Evolutionary conservation across 2,113 vertebrate genomes (phyloP).

Genomic region (Hepsetus odoe): DNA sequence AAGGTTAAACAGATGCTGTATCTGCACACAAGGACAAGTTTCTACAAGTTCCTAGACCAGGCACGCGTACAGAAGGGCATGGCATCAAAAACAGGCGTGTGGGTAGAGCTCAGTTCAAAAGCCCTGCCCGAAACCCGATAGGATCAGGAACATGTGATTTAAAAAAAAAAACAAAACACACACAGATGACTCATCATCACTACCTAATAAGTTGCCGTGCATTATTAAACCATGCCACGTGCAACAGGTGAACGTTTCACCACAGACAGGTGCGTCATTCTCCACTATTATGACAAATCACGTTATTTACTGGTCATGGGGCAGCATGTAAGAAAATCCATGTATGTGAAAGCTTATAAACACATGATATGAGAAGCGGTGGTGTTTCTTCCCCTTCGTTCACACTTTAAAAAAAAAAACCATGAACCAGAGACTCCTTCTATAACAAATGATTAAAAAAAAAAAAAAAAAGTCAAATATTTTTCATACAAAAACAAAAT

Average conservation of each 20-base stretch:
- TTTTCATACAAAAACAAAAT: too few species aligned
- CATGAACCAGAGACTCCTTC: too few species aligned
- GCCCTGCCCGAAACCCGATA: not conserved
- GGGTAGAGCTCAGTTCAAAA: not conserved
- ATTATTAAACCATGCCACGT: not conserved
- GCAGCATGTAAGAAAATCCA: too few species aligned
- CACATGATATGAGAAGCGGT: too few species aligned
- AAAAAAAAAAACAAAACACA: not conserved
- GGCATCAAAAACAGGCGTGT: not conserved
- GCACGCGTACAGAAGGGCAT: not conserved
- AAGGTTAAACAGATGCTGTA: slow-evolving; percentile 9
- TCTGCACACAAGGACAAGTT: not conserved
- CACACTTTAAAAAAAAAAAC: too few species aligned
- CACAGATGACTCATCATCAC: not conserved
- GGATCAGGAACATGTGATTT: not conserved
- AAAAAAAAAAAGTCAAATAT: too few species aligned
- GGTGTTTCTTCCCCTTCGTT: too few species aligned
- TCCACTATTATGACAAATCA: too few species aligned
- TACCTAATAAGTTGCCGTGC: not conserved
- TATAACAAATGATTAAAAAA: too few species aligned
- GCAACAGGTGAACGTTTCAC: not conserved
- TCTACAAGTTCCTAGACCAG: not conserved
- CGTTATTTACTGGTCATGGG: too few species aligned
- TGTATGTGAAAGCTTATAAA: too few species aligned
- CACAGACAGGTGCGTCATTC: not conserved